Evolutionary conservation across 2,797 vertebrate species (phyloP).

Genomic region (Coilia nasus): DNA sequence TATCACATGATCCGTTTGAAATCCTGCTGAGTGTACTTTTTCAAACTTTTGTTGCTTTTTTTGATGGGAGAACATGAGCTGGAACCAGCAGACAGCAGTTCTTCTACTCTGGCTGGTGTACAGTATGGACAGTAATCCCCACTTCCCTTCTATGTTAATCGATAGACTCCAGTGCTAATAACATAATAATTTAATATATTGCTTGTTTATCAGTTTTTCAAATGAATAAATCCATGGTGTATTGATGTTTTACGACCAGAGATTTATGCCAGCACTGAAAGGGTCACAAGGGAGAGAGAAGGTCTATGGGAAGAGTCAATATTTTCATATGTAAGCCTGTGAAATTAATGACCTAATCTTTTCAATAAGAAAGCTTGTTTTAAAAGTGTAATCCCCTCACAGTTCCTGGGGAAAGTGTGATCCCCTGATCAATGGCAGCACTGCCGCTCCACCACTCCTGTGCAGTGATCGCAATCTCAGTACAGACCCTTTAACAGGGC

Average conservation of each 20-base stretch:
- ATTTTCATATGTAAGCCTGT: conserved; percentile 79
- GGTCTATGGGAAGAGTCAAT: conserved; percentile 79
- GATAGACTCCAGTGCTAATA: conserved; percentile 64
- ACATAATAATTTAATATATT: conserved; percentile 68
- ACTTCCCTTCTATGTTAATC: conserved; percentile 59
- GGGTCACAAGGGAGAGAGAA: conserved; percentile 58
- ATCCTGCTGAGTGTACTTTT: conserved; percentile 16
- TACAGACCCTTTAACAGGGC: background rate
- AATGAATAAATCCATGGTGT: conserved; percentile 69
- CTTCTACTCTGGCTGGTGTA: background rate
- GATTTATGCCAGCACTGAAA: conserved; percentile 68
- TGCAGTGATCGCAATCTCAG: background rate
- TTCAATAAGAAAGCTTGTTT: conserved; percentile 74
- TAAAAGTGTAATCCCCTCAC: conserved; percentile 72
- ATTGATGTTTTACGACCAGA: conserved; percentile 65
- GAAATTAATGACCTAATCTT: conserved; percentile 80
- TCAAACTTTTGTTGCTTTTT: background rate
- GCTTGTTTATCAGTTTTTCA: conserved; percentile 70
- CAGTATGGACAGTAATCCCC: conserved; percentile 15
- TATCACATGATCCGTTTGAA: conserved; percentile 25
- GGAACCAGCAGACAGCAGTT: background rate
- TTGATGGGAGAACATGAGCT: background rate
- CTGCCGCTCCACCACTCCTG: background rate
- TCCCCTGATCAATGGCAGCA: conserved; percentile 68
- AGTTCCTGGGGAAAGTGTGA: conserved; percentile 66